Base-by-base conservation (phyloP, 2,797 vertebrate genomes). In the Scyliorhinus canicula region DNA sequence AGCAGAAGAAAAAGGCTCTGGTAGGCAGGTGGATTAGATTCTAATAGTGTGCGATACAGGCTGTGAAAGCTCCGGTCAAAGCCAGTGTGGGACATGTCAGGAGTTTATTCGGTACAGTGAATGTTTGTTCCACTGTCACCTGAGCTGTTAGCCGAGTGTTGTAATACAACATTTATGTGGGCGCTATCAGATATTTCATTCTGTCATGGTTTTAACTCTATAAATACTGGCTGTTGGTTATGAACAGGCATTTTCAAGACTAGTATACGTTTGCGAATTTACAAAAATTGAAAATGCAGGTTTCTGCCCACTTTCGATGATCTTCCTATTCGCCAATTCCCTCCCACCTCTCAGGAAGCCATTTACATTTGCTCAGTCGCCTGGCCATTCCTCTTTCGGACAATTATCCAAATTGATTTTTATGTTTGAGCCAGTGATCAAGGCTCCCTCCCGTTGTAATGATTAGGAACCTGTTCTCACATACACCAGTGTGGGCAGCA, bases 81-180 rank as follows among this genome's bases (percentile, higher is more conserved):
- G 44, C 47, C 47, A 52, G 28, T 93, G 63, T 57, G 85, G 47
- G 52, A 57, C 90, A 69, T 65, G 21, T 52, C 44, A 31, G 12
- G 93, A 60, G 67, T 74, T 55, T 47, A 74, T 74, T 74, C 14
- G 28, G 67, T 74, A 74, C 93, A 74, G 93, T 74, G 44, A 74
- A 94, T 71, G 65, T 55, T 94, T 94, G 93, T 71, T 74, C 47
- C 44, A 55, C 14, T 52, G 67, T 94, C 93, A 94, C 8, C 67
- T n/a, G 67, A 94, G 67, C 93, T 52, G 69, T n/a, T 6, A 44
- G 12, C 31, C 74, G 47, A n/a, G 69, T 74, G 74, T 94, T 71
- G 69, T 14, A 71, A 69, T 55, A 52, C 28, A n/a, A 16, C 67
- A 55, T 35, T 71, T 74, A 12, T 94, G 40, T 50, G 47, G 31